phyloP scores from a whole-genome alignment of 2,797 vertebrate genomes.

The Pitangus sulphuratus region DNA sequence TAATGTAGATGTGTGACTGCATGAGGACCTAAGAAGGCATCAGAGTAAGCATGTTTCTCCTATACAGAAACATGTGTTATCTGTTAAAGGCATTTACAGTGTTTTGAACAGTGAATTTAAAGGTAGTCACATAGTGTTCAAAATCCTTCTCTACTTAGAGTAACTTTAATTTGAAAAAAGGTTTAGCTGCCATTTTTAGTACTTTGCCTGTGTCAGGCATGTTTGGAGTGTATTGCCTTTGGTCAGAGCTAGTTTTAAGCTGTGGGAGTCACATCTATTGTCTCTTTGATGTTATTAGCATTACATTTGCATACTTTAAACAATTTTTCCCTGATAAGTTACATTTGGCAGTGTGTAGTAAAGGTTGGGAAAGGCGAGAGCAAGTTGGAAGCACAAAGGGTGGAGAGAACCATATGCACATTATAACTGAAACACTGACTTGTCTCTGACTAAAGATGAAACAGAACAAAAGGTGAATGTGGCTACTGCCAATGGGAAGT shows the following conservation, averaged over 20 bases:
- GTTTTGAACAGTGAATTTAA: not conserved
- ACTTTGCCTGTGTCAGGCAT: not conserved
- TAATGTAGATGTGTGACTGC: not conserved
- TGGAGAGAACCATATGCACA: not conserved
- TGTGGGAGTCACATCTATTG: not conserved
- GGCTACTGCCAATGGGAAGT: not conserved
- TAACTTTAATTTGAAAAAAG: not conserved
- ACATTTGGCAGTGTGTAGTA: rapidly evolving
- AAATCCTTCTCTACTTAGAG: not conserved
- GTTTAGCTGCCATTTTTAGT: not conserved
- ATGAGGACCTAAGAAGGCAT: not conserved
- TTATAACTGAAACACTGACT: not conserved
- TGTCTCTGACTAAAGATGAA: not conserved
- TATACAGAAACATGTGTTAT: not conserved
- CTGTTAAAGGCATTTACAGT: not conserved
- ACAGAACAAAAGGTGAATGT: rapidly evolving
- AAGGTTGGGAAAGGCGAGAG: not conserved
- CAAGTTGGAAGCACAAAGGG: not conserved
- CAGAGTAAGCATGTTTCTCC: not conserved
- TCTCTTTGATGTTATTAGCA: not conserved
- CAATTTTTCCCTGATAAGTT: not conserved
- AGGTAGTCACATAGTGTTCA: not conserved
- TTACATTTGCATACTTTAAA: not conserved
- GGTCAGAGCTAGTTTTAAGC: not conserved
- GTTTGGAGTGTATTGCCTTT: not conserved